Evolutionary conservation across 2,888 invertebrate genomes (phyloP).

Genomic region (Synanthedon formicaeformis): DNA sequence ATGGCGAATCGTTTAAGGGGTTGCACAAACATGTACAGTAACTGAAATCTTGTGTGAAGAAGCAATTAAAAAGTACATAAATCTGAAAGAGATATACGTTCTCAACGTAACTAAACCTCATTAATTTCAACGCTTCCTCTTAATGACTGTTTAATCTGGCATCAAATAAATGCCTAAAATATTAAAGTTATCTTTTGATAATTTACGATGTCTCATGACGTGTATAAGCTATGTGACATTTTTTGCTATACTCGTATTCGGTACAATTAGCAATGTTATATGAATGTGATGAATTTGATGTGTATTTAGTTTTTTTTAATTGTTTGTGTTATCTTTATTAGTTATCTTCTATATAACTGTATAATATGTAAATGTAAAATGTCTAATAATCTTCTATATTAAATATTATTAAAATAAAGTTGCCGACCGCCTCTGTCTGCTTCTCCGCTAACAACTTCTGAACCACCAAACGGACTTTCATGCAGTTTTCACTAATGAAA

Average conservation of each 20-base stretch:
- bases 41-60: conserved; percentile 57
- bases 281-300: too few species aligned
- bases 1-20: conserved; percentile 42
- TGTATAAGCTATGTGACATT: not conserved
- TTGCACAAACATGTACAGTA: conserved; percentile 29
- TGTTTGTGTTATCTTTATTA: too few species aligned
- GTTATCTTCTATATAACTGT: too few species aligned
- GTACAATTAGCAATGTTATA: too few species aligned
- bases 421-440: too few species aligned
- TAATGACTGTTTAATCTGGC: conserved; percentile 36
- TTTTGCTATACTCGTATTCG: not conserved
- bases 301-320: too few species aligned
- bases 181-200: not conserved
- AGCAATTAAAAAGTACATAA: conserved; percentile 64
- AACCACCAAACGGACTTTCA: too few species aligned
- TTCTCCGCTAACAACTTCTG: too few species aligned
- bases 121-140: conserved; percentile 22
- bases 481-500: too few species aligned
- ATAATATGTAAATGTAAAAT: too few species aligned
- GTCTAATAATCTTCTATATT: too few species aligned
- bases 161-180: conserved; percentile 20
- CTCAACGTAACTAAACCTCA: conserved; percentile 18
- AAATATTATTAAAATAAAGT: too few species aligned
- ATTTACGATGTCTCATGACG: not conserved
- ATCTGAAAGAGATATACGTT: conserved; percentile 42